These are phyloP conservation scores for Hystrix cristata DNA, from an alignment of 2,113 vertebrate species.

Conservation along the genomic window DNA sequence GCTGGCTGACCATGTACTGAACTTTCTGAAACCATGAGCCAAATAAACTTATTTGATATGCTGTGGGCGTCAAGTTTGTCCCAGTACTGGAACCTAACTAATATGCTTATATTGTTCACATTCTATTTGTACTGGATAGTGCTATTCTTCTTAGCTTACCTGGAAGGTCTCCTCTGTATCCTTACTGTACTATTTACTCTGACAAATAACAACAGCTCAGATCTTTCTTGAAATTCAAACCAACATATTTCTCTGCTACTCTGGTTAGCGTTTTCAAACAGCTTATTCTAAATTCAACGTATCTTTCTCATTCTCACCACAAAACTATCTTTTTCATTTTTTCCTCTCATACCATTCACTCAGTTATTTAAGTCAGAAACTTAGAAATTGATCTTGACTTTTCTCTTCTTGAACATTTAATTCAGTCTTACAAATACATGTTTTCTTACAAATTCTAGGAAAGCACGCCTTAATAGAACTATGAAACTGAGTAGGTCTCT, in stretches of 20 bases:
- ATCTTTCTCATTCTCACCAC: background rate
- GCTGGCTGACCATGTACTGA: background rate
- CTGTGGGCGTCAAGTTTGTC: background rate
- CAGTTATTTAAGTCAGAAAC: background rate
- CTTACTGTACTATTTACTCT: background rate
- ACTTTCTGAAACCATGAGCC: background rate
- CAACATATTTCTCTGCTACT: background rate
- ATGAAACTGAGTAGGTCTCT: background rate
- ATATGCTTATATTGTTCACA: background rate
- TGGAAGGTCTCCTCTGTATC: background rate
- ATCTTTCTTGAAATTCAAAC: background rate
- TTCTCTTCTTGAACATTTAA: background rate
- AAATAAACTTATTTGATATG: background rate
- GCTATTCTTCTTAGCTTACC: fast-evolving
- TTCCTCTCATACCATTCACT: background rate
- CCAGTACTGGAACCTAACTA: background rate
- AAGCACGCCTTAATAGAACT: background rate
- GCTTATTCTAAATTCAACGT: background rate
- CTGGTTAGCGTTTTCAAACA: background rate
- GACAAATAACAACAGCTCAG: background rate
- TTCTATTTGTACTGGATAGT: background rate
- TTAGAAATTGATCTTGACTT: background rate
- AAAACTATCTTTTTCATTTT: background rate
- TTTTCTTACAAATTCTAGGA: background rate
- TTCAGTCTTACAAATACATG: background rate